phyloP scores from a whole-genome alignment of 2,797 vertebrate species.

The Mormyrus proboscirostris region DNA sequence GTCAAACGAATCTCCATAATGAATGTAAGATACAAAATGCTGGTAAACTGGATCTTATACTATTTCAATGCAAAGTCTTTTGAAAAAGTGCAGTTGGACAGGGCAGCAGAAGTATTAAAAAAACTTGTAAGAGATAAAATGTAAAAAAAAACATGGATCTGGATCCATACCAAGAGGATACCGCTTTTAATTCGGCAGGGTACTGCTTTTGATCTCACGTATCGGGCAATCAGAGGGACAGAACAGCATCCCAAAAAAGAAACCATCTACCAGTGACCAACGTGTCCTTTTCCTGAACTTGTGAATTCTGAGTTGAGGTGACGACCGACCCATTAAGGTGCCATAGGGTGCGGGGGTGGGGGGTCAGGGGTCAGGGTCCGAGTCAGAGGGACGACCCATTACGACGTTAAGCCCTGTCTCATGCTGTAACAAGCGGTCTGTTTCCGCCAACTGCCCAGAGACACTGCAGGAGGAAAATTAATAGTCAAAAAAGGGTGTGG shows the following conservation, averaged over 20 bases:
- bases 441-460: slow-evolving; percentile 57
- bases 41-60: background rate
- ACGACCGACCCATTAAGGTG: background rate
- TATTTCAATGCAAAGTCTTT: background rate
- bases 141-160: background rate
- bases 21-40: background rate
- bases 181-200: background rate
- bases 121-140: background rate
- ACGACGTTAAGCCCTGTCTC: slow-evolving; percentile 57
- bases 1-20: slow-evolving; percentile 13
- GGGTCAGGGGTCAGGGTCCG: slow-evolving; percentile 6
- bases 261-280: slow-evolving; percentile 38
- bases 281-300: slow-evolving; percentile 41
- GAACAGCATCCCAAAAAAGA: slow-evolving; percentile 17
- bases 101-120: background rate
- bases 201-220: background rate
- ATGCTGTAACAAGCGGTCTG: slow-evolving; percentile 53
- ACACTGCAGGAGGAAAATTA: slow-evolving; percentile 48
- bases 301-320: slow-evolving; percentile 32
- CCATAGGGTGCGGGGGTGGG: background rate
- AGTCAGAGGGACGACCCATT: slow-evolving; percentile 40
- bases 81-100: background rate
- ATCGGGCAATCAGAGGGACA: slow-evolving; percentile 25
- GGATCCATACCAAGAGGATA: background rate
- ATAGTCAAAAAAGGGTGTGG: slow-evolving; percentile 50